Conservation (phyloP, 2,888 invertebrate species). For the Bombyx huttoni region DNA sequence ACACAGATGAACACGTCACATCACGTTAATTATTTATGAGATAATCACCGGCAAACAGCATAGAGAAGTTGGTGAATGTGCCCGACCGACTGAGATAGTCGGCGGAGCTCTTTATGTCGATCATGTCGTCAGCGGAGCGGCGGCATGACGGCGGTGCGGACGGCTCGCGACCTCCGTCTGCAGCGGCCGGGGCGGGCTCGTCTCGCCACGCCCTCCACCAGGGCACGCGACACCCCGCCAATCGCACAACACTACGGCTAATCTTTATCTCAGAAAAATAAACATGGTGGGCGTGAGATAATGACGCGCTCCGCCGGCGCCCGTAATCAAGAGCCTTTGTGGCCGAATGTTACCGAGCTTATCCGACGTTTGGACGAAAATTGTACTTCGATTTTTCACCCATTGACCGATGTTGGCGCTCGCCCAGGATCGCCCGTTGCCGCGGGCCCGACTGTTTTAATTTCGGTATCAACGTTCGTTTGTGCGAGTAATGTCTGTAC, state of each 20-base stretch:
- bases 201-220: constrained; percentile 16
- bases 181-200: constrained; percentile 10
- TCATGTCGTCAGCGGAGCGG: constrained; percentile 73
- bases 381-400: constrained; percentile 34
- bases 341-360: constrained; percentile 50
- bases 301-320: constrained; percentile 52
- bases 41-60: constrained; percentile 92
- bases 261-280: constrained; percentile 72
- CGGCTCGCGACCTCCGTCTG: constrained; percentile 22
- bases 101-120: constrained; percentile 93
- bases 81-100: constrained; percentile 93
- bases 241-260: constrained; percentile 61
- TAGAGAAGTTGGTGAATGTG: constrained; percentile 94
- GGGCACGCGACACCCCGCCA: constrained; percentile 39
- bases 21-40: constrained; percentile 15
- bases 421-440: constrained; percentile 25
- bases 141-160: constrained; percentile 38
- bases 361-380: constrained; percentile 57
- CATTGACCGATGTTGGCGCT: constrained; percentile 28
- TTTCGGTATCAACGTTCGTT: background rate
- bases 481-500: background rate
- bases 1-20: constrained; percentile 23
- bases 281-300: constrained; percentile 68
- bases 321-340: constrained; percentile 66
- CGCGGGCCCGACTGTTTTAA: constrained; percentile 13